phyloP scores from a whole-genome alignment of 2,888 invertebrate genomes.

The Temnothorax rugatulus region DNA sequence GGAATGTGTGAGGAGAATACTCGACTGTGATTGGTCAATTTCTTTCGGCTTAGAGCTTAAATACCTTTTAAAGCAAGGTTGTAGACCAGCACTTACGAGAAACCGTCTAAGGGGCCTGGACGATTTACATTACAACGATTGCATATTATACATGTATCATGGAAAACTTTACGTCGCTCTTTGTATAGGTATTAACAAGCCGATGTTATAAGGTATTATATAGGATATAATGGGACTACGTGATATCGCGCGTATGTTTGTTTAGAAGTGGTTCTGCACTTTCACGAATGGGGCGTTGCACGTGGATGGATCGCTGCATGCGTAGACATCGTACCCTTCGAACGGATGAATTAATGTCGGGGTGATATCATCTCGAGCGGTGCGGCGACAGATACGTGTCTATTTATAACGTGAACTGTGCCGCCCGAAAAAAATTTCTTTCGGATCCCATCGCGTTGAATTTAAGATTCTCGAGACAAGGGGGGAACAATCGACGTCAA shows the following conservation, averaged over 20 bases:
- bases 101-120: neutral
- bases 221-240: neutral
- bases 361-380: constrained; percentile 36
- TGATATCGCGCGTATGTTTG: neutral
- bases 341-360: constrained; percentile 41
- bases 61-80: too few relatives aligned
- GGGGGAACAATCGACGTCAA: neutral
- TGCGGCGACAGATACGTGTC: constrained; percentile 12
- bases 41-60: too few relatives aligned
- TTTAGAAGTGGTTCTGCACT: constrained; percentile 21
- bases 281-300: constrained; percentile 15
- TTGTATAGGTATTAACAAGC: neutral
- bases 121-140: neutral
- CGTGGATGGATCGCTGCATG: constrained; percentile 23
- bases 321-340: neutral
- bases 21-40: too few relatives aligned
- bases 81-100: too few relatives aligned
- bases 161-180: neutral
- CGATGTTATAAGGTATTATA: neutral
- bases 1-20: too few relatives aligned
- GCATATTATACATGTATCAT: neutral
- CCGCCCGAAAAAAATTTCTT: constrained; percentile 18
- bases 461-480: neutral
- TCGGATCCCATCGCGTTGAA: neutral
- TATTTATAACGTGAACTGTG: neutral